Conservation (phyloP, 2,113 vertebrate genomes). For the Scomber colias region DNA sequence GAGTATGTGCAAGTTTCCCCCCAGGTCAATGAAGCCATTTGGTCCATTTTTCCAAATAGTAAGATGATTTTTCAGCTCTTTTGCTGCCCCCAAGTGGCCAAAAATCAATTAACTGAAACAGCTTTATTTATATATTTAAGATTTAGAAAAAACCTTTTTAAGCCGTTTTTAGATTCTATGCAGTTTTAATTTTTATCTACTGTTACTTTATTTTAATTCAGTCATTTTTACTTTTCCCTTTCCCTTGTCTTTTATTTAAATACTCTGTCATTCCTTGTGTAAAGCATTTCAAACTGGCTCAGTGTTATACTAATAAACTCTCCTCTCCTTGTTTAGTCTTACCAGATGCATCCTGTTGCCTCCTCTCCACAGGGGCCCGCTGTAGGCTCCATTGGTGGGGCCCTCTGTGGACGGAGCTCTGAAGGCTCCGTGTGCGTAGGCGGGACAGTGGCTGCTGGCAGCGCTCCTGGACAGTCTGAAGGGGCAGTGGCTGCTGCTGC, state of each 20-base stretch:
- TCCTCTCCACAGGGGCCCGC: constrained; percentile 80
- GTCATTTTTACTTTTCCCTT: background rate
- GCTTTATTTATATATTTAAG: too few relatives aligned
- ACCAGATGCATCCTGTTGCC: constrained; percentile 95
- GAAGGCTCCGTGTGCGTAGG: constrained; percentile 77
- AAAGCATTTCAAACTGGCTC: background rate
- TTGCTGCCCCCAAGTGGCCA: too few relatives aligned
- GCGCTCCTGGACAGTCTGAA: constrained; percentile 83
- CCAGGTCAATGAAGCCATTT: too few relatives aligned
- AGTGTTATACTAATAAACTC: background rate
- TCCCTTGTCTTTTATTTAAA: background rate
- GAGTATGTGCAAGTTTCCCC: too few relatives aligned
- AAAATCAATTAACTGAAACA: too few relatives aligned
- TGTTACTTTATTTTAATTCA: too few relatives aligned
- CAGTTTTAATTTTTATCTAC: too few relatives aligned
- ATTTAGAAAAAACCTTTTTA: too few relatives aligned
- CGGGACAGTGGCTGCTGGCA: constrained; percentile 82
- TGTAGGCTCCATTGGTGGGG: constrained; percentile 14
- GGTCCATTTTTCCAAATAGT: too few relatives aligned
- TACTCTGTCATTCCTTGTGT: background rate
- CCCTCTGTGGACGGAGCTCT: constrained; percentile 36
- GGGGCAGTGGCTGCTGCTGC: constrained; percentile 78
- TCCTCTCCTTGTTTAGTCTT: constrained; percentile 52
- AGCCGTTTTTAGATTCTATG: too few relatives aligned
- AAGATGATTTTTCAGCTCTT: too few relatives aligned